These are phyloP conservation scores for Scaptomyza parva DNA, from an alignment of 2,888 invertebrate species.

Conservation along the genomic window DNA sequence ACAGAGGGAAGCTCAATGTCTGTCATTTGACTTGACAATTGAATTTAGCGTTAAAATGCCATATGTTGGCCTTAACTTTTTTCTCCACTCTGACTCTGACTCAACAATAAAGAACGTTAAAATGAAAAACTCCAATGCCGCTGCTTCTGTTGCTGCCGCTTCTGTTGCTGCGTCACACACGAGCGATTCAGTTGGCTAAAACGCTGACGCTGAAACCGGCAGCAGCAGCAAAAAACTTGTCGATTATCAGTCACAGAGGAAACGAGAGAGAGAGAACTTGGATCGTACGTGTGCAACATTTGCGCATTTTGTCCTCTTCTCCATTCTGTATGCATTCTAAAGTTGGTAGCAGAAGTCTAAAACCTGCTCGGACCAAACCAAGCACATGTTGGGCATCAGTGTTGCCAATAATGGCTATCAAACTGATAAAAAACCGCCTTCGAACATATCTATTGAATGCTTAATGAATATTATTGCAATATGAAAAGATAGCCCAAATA, in stretches of 20 bases:
- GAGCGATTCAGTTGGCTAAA: constrained; percentile 47
- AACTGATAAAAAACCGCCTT: too few relatives aligned
- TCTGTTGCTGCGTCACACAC: constrained; percentile 62
- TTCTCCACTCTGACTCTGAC: constrained; percentile 16
- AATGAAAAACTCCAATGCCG: constrained; percentile 17
- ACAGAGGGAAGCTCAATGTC: not conserved
- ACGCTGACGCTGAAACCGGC: constrained; percentile 20
- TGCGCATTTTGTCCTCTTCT: constrained; percentile 49
- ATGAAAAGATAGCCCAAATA: too few relatives aligned
- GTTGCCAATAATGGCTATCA: too few relatives aligned
- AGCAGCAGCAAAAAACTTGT: constrained; percentile 34
- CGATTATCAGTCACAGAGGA: constrained; percentile 25
- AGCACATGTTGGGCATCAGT: constrained; percentile 30
- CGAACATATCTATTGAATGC: too few relatives aligned
- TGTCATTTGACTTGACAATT: constrained; percentile 23
- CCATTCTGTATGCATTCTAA: constrained; percentile 59
- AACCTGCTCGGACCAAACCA: constrained; percentile 52
- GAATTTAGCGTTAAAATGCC: constrained; percentile 57
- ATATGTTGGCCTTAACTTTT: constrained; percentile 65
- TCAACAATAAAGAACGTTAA: constrained; percentile 35
- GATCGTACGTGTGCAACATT: constrained; percentile 29
- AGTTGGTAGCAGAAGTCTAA: constrained; percentile 57
- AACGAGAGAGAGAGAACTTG: constrained; percentile 1
- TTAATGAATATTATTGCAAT: too few relatives aligned
- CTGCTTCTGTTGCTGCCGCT: constrained; percentile 30